Evolutionary conservation across 2,113 vertebrate genomes (phyloP).

Genomic region (Muscicapa adusta): DNA sequence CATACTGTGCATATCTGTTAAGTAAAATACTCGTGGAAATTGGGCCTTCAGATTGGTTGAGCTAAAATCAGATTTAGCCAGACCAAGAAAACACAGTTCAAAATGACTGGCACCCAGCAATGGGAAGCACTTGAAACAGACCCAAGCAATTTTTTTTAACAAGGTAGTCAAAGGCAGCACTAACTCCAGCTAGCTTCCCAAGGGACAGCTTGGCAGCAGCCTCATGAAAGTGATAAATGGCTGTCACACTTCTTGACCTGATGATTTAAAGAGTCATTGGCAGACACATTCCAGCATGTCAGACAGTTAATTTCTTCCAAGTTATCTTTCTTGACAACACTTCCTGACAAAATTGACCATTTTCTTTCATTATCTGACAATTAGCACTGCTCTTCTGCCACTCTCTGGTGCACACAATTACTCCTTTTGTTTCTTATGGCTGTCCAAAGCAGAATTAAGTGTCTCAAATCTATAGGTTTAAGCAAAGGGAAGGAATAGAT

Average conservation of each 20-base stretch:
- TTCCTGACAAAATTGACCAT: slow-evolving; percentile 63
- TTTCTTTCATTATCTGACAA: slow-evolving; percentile 63
- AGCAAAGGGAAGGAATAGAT: neutral
- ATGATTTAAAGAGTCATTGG: slow-evolving; percentile 62
- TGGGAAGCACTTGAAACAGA: neutral
- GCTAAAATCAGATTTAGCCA: neutral
- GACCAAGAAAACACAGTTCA: neutral
- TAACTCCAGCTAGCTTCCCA: neutral
- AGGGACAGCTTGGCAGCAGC: slow-evolving; percentile 6
- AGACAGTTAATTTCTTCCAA: slow-evolving; percentile 67
- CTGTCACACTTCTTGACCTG: slow-evolving; percentile 37
- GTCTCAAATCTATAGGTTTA: neutral
- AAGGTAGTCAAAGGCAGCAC: neutral
- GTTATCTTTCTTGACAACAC: slow-evolving; percentile 71
- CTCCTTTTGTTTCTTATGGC: neutral
- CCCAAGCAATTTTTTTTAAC: neutral
- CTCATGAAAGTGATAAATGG: slow-evolving; percentile 60
- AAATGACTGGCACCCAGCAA: neutral
- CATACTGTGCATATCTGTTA: neutral
- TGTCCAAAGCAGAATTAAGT: neutral
- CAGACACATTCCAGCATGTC: slow-evolving; percentile 55
- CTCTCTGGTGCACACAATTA: neutral
- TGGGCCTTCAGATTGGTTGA: neutral
- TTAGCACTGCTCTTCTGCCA: slow-evolving; percentile 32
- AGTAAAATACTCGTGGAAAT: neutral